Percentiles rank a stretch among this genome's conserved stretches.
These are phyloP conservation scores for Tetrapedia diversipes DNA, from an alignment of 2,888 invertebrate species.

Conservation along the genomic window DNA sequence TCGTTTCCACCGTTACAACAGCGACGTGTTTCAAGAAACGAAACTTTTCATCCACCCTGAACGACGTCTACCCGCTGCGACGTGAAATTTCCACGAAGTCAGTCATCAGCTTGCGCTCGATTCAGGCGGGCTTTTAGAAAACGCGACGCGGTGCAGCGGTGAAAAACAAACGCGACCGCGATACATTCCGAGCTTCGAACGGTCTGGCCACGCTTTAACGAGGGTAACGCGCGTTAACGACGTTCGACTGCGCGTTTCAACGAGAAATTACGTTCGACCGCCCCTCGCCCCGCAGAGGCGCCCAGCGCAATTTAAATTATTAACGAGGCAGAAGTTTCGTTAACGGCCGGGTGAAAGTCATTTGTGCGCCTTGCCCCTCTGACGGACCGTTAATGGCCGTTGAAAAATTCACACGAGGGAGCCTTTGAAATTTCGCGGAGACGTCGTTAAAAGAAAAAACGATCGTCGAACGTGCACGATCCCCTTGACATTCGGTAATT, in stretches of 20 bases:
- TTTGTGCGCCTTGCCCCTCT: constrained; percentile 1
- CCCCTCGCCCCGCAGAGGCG: neutral
- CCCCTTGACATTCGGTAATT: constrained; percentile 20
- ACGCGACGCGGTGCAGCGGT: neutral
- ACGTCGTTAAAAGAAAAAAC: constrained; percentile 32
- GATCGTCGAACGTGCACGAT: neutral
- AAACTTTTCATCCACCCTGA: neutral
- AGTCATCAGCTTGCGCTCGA: neutral
- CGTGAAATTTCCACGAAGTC: neutral
- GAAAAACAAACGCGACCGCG: constrained; percentile 1
- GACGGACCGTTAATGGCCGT: neutral
- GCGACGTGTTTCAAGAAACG: no score
- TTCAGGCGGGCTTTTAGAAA: neutral
- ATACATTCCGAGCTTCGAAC: neutral
- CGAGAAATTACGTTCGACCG: neutral
- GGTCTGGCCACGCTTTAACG: neutral
- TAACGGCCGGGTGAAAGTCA: constrained; percentile 6
- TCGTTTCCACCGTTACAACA: no score
- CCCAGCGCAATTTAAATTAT: constrained; percentile 27
- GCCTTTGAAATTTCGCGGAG: constrained; percentile 9
- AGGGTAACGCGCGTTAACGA: constrained; percentile 15
- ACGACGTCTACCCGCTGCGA: neutral
- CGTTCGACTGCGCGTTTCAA: constrained; percentile 15
- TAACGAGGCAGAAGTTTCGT: constrained; percentile 32
- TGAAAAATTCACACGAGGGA: constrained; percentile 15